These are phyloP conservation scores for Galleria mellonella DNA, from an alignment of 1,140 invertebrate genomes.

Conservation along the genomic window DNA sequence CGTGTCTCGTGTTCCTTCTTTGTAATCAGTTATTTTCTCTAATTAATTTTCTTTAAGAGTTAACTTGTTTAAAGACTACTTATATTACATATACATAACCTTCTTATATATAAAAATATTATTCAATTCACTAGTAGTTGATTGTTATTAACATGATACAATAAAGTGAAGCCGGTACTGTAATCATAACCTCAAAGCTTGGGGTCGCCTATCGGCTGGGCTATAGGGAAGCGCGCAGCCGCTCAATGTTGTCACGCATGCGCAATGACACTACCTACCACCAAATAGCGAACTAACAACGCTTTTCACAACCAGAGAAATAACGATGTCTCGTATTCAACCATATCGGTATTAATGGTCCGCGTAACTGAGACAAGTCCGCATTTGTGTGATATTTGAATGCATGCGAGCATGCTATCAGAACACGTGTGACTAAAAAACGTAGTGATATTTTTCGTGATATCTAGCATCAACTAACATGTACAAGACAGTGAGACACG, in stretches of 20 bases:
- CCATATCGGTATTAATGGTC: conserved; percentile 35
- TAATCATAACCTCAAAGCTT: conserved; percentile 64
- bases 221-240: conserved; percentile 51
- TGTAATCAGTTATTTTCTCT: too few relatives aligned
- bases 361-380: conserved; percentile 20
- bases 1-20: too few relatives aligned
- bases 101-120: too few relatives aligned
- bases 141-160: conserved; percentile 32
- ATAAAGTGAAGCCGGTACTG: conserved; percentile 41
- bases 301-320: conserved; percentile 49
- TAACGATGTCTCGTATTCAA: conserved; percentile 36
- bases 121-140: conserved; percentile 1
- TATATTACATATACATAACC: too few relatives aligned
- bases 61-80: too few relatives aligned
- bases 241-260: conserved; percentile 70
- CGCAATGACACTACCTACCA: conserved; percentile 16
- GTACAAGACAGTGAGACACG: conserved; percentile 84
- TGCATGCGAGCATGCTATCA: conserved; percentile 51
- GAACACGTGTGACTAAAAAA: conserved; percentile 24
- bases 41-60: too few relatives aligned
- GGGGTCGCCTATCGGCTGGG: conserved; percentile 27
- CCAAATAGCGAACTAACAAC: conserved; percentile 20
- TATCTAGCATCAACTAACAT: conserved; percentile 62
- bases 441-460: conserved; percentile 50
- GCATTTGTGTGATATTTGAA: conserved; percentile 9